Conservation (phyloP, 1,140 invertebrate species). For the Drosophila malerkotliana region DNA sequence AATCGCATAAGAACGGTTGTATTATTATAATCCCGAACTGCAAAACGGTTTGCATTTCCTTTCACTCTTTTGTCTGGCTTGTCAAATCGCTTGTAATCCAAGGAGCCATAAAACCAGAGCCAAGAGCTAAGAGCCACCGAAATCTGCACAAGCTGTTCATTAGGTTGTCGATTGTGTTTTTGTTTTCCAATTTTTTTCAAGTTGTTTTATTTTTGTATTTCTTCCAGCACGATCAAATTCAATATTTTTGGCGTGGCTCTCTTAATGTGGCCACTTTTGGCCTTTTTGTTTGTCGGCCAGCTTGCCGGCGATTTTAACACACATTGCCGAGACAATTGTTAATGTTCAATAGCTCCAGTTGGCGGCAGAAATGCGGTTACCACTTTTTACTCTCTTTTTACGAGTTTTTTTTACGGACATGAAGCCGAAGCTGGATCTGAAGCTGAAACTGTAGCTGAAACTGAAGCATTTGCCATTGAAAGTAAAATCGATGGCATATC, state of each 20-base stretch:
- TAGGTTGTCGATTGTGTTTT: constrained; percentile 47
- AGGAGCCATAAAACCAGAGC: constrained; percentile 45
- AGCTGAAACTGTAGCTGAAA: constrained; percentile 1
- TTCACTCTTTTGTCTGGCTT: constrained; percentile 43
- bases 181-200: constrained; percentile 32
- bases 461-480: constrained; percentile 53
- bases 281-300: constrained; percentile 43
- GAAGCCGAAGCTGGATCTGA: neutral
- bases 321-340: constrained; percentile 43
- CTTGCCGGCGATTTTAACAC: constrained; percentile 61
- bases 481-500: constrained; percentile 47
- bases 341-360: constrained; percentile 12
- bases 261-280: constrained; percentile 54
- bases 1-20: constrained; percentile 10
- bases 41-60: constrained; percentile 25
- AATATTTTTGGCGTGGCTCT: constrained; percentile 54
- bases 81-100: constrained; percentile 38
- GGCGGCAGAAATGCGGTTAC: constrained; percentile 44
- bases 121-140: constrained; percentile 36
- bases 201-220: constrained; percentile 6
- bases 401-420: constrained; percentile 20
- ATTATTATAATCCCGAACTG: constrained; percentile 13
- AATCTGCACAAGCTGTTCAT: constrained; percentile 43
- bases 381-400: constrained; percentile 36
- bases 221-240: constrained; percentile 7